phyloP scores from a whole-genome alignment of 2,888 invertebrate species.

The Pristionchus mayeri region DNA sequence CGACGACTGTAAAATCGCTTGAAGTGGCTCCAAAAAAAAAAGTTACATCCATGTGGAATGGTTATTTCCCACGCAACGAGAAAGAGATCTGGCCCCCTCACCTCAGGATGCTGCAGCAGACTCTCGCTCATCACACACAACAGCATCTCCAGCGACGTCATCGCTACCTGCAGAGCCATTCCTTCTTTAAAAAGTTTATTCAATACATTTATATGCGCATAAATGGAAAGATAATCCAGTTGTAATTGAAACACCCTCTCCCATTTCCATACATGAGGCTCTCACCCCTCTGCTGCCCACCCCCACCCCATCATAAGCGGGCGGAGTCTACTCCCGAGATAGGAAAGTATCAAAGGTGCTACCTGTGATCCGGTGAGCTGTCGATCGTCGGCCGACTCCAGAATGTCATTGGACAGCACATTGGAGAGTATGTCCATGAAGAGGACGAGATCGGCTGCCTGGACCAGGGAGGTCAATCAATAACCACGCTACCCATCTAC shows the following conservation, averaged over 20 bases:
- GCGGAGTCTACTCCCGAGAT: no score
- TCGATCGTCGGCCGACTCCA: conserved; percentile 56
- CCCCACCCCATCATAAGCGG: no score
- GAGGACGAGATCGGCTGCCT: conserved; percentile 85
- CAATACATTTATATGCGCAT: background rate
- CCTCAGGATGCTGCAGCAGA: conserved; percentile 80
- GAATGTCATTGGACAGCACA: conserved; percentile 81
- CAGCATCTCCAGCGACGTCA: conserved; percentile 81
- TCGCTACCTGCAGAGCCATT: conserved; percentile 57
- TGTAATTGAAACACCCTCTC: no score
- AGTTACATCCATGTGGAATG: no score
- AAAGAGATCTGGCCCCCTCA: no score
- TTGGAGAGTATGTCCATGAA: conserved; percentile 86
- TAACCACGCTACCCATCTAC: background rate
- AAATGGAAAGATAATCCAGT: no score
- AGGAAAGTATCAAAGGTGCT: no score
- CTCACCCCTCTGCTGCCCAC: no score
- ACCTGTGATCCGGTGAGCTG: conserved; percentile 60
- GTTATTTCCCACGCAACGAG: no score
- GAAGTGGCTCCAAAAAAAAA: no score
- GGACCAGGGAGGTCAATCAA: conserved; percentile 34
- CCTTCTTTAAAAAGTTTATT: background rate
- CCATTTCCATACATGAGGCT: no score
- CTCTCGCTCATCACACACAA: conserved; percentile 85
- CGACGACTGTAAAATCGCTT: no score